Base-by-base conservation (phyloP, 2,888 invertebrate genomes). In the Acanthoscelides obtectus region DNA sequence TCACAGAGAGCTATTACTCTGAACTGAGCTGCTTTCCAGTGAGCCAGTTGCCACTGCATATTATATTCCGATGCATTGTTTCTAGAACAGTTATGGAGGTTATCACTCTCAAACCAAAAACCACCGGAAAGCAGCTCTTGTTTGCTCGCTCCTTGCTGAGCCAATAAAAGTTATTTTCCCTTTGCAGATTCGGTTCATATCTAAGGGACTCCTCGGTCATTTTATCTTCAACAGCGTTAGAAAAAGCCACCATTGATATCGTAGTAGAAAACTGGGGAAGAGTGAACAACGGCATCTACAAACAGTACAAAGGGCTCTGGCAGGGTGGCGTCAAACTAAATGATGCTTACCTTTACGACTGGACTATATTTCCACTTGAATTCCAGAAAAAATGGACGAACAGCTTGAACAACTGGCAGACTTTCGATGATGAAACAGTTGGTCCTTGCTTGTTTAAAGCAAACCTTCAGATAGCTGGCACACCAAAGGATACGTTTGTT, bases 241-340 rank as follows among this genome's bases (percentile, higher is more conserved):
- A 75, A 4, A 76, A 79, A 4, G 79, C 79, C 20, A 81, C 81
- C n/a, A 72, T 88, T 22, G 84, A 86, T 69, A 72, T 88, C 6
- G 77, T 90, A 0, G 86, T 87, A 0, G 96, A 97, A 85, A 94
- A 93, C 83, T 93, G 94, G 87, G 97, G 97, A 12, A 88, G 95
- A 70, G 89, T 94, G 67, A 94, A 94, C 83, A 82, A 20, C 8
- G 64, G 22, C 0, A 21, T 64, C 17, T 69, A 69, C 64, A 64
- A 83, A 69, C 72, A 71, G 1, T 78, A 75, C 77, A 86, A 79
- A 77, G 85, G 85, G 0, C 69, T 85, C 5, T 83, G 82, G 80
- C 81, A 86, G 73, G 87, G 86, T 2, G 82, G 83, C 8, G 83
- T 89, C 0, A 77, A 76, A 4, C 70, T 88, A 22, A 86, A 88